Percentiles rank a stretch among this genome's conserved stretches.
Conservation (phyloP, 2,113 vertebrate species). For the Chaetodon auriga region DNA sequence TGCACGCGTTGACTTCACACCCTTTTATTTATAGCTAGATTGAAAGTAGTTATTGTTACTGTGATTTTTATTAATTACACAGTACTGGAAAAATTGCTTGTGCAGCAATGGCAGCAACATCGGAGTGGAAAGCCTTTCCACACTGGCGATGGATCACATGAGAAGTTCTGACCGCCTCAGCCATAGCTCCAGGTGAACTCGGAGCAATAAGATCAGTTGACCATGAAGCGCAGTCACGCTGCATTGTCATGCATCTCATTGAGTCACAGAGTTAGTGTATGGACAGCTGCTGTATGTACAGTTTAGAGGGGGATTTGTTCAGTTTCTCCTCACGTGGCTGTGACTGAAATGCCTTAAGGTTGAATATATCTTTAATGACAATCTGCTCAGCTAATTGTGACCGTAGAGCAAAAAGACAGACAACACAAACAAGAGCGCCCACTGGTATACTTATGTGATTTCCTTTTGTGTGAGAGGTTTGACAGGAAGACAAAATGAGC, state of each 20-base stretch:
- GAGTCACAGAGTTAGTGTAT: slow-evolving; percentile 18
- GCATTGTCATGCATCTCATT: slow-evolving; percentile 53
- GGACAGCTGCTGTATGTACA: neutral
- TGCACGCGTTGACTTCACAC: neutral
- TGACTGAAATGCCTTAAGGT: neutral
- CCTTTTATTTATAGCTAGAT: neutral
- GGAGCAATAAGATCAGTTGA: slow-evolving; percentile 68
- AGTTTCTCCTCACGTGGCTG: neutral
- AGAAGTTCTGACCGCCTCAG: slow-evolving; percentile 28
- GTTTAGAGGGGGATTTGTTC: neutral
- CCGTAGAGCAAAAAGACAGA: neutral
- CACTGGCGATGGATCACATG: slow-evolving; percentile 63
- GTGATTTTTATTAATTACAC: neutral
- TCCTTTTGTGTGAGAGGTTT: neutral
- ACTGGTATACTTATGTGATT: neutral
- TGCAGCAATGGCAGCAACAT: neutral
- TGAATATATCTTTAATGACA: neutral
- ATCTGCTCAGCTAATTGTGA: neutral
- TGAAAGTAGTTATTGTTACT: neutral
- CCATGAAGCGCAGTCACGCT: slow-evolving; percentile 33
- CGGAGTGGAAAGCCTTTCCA: slow-evolving; percentile 41
- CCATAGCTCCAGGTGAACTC: slow-evolving; percentile 69
- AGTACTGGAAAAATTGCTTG: neutral
- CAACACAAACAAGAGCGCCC: neutral
- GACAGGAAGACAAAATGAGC: neutral